phyloP scores from a whole-genome alignment of 2,113 vertebrate genomes.

The Rousettus leschenaultii region DNA sequence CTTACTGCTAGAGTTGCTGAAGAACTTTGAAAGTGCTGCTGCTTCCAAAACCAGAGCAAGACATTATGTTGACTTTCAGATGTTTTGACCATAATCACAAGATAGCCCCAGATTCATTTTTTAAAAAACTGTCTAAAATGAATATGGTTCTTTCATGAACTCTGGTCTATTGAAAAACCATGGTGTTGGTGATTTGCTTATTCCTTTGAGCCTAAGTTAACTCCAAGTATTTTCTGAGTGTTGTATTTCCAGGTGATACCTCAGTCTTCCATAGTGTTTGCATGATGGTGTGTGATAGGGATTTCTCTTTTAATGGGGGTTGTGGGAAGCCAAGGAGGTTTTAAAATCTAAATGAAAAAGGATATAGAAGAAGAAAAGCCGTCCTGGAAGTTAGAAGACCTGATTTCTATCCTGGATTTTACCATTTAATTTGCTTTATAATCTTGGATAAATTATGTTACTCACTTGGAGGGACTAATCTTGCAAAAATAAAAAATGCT shows the following conservation, averaged over 20 bases:
- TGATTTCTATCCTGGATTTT: background rate
- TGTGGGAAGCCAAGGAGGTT: background rate
- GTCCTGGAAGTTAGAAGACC: background rate
- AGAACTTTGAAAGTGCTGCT: background rate
- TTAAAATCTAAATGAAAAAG: background rate
- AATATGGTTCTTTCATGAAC: background rate
- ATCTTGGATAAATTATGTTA: background rate
- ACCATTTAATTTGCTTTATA: background rate
- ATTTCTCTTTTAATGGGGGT: background rate
- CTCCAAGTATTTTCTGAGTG: background rate
- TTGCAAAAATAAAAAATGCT: constrained; percentile 12
- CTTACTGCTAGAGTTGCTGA: background rate
- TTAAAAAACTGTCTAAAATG: background rate
- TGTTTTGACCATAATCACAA: background rate
- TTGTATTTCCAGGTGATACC: background rate
- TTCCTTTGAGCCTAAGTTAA: background rate
- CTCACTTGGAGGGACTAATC: background rate
- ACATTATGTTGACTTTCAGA: background rate
- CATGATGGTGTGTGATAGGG: background rate
- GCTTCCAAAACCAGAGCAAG: constrained; percentile 18
- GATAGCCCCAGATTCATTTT: background rate
- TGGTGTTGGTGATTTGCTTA: background rate
- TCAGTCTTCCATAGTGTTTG: background rate
- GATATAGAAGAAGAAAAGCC: background rate
- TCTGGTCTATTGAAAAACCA: background rate